Percentiles rank a stretch among this genome's conserved stretches.
Evolutionary conservation across 2,888 invertebrate species (phyloP).

Genomic region (Linyphia triangularis): DNA sequence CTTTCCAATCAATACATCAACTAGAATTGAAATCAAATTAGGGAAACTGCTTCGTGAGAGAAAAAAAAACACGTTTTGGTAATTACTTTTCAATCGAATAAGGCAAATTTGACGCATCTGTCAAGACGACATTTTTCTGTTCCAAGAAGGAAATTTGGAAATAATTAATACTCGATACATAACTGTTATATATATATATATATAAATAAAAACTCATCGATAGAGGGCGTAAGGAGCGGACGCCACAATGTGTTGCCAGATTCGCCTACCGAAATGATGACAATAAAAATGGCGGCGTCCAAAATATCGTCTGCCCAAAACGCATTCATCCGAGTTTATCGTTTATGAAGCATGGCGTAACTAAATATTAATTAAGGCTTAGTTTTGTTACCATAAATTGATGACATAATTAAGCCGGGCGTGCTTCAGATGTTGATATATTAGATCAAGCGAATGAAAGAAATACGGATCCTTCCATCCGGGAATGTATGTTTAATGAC

Average conservation of each 20-base stretch:
- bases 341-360: conserved; percentile 73
- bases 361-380: conserved; percentile 75
- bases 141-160: conserved; percentile 66
- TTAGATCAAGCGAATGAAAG: conserved; percentile 38
- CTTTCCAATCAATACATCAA: conserved; percentile 73
- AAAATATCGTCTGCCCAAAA: conserved; percentile 31
- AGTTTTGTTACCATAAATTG: conserved; percentile 73
- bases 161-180: conserved; percentile 73
- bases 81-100: conserved; percentile 75
- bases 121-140: conserved; percentile 69
- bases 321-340: conserved; percentile 71
- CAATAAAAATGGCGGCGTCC: conserved; percentile 58
- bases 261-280: conserved; percentile 48
- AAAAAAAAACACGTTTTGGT: conserved; percentile 52
- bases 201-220: conserved; percentile 8
- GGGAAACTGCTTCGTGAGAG: conserved; percentile 56
- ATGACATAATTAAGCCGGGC: conserved; percentile 71
- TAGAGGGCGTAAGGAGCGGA: conserved; percentile 51
- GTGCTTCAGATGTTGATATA: conserved; percentile 74
- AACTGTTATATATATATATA: too few species aligned
- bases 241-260: conserved; percentile 71
- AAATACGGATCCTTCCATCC: conserved; percentile 32
- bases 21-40: conserved; percentile 74
- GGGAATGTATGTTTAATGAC: conserved; percentile 73
- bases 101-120: conserved; percentile 70